phyloP scores from a whole-genome alignment of 2,797 vertebrate genomes.

The Alcedo atthis region DNA sequence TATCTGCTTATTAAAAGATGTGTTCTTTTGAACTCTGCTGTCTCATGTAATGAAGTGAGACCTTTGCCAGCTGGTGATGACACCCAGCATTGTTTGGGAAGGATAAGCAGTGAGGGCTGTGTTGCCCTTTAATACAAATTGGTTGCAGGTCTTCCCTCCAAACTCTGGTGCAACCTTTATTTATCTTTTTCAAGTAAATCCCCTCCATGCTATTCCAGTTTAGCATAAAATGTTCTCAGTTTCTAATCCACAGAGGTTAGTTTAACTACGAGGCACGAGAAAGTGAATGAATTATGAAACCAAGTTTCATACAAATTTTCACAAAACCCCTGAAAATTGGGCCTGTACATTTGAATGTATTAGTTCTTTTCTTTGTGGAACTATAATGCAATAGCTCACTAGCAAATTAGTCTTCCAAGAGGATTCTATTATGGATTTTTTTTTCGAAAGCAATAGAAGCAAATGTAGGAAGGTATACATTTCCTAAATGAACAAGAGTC shows the following conservation, averaged over 20 bases:
- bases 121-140: background rate
- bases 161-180: background rate
- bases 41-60: background rate
- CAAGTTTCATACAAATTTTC: slow-evolving; percentile 17
- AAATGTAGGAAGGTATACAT: slow-evolving; percentile 48
- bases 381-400: background rate
- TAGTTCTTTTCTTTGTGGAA: slow-evolving; percentile 53
- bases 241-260: background rate
- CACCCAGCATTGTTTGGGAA: background rate
- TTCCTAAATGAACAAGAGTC: slow-evolving; percentile 62
- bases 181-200: background rate
- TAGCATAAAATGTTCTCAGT: background rate
- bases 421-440: slow-evolving; percentile 42
- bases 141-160: background rate
- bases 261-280: background rate
- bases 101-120: background rate
- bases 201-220: background rate
- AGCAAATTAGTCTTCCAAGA: slow-evolving; percentile 46
- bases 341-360: slow-evolving; percentile 33
- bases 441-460: slow-evolving; percentile 35
- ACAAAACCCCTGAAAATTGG: slow-evolving; percentile 16
- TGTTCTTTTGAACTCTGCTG: background rate
- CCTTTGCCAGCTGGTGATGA: background rate
- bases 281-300: slow-evolving; percentile 31
- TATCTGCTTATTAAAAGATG: background rate